These are phyloP conservation scores for Sialia sialis DNA, from an alignment of 2,113 vertebrate genomes.

Conservation along the genomic window DNA sequence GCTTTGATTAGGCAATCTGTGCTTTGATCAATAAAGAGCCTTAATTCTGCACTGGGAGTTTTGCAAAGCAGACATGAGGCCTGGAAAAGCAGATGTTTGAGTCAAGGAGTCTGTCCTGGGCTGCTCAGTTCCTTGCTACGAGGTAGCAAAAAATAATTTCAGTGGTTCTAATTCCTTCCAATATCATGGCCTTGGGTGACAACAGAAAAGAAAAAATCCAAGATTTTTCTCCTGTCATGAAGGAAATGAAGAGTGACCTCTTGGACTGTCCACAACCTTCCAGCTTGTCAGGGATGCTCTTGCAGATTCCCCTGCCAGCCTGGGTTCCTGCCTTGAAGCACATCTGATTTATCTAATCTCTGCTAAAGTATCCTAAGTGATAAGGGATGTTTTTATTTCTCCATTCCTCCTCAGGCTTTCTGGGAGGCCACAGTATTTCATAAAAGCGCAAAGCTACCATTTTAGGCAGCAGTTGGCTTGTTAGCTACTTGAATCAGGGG, in stretches of 20 bases:
- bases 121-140: neutral
- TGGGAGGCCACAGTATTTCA: neutral
- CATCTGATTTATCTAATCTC: constrained; percentile 7
- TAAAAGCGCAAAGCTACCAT: neutral
- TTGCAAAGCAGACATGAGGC: neutral
- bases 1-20: constrained; percentile 6
- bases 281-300: neutral
- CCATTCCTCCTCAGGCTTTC: neutral
- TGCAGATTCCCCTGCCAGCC: neutral
- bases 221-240: neutral
- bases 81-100: neutral
- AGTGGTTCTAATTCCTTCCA: neutral
- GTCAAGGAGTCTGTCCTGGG: neutral
- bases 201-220: neutral
- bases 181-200: neutral
- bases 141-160: neutral
- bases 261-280: neutral
- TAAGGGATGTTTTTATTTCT: constrained; percentile 9
- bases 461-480: neutral
- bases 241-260: neutral
- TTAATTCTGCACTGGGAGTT: neutral
- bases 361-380: neutral
- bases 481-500: neutral
- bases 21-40: constrained; percentile 3
- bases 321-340: neutral